phyloP scores from a whole-genome alignment of 30 jellyfish, hydroid and myxozoan species.

The Chrysaora quinquecirrha region DNA sequence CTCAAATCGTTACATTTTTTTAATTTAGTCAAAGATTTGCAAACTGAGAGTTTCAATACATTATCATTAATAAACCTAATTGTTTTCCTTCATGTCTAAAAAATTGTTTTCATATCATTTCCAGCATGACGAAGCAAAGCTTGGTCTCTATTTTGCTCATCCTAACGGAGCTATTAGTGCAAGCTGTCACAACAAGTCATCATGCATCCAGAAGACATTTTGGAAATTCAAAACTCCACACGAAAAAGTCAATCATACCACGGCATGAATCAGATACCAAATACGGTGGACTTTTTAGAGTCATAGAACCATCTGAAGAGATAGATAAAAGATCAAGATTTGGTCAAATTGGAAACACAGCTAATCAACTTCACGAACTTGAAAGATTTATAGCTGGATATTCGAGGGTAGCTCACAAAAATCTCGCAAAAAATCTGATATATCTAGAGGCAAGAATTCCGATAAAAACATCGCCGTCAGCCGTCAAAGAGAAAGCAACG shows the following conservation, averaged over 20 bases:
- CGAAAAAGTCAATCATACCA: conserved; percentile 52
- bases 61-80: too few relatives aligned
- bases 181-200: neutral
- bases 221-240: neutral
- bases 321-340: conserved; percentile 32
- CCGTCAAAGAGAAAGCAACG: conserved; percentile 23
- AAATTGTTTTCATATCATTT: neutral
- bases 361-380: conserved; percentile 22
- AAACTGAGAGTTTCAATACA: too few relatives aligned
- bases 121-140: neutral
- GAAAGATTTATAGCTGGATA: conserved; percentile 35
- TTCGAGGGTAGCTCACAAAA: neutral
- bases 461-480: neutral
- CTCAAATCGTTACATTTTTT: too few relatives aligned
- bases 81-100: too few relatives aligned
- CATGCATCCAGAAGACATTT: neutral
- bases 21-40: too few relatives aligned
- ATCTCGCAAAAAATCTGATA: too few relatives aligned
- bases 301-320: conserved; percentile 34
- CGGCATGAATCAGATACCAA: conserved; percentile 52
- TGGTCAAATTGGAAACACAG: conserved; percentile 3
- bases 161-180: neutral
- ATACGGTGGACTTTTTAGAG: conserved; percentile 6
- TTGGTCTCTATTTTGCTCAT: neutral
- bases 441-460: too few relatives aligned